Conservation (phyloP, 2,888 invertebrate genomes). For the Syritta pipiens region DNA sequence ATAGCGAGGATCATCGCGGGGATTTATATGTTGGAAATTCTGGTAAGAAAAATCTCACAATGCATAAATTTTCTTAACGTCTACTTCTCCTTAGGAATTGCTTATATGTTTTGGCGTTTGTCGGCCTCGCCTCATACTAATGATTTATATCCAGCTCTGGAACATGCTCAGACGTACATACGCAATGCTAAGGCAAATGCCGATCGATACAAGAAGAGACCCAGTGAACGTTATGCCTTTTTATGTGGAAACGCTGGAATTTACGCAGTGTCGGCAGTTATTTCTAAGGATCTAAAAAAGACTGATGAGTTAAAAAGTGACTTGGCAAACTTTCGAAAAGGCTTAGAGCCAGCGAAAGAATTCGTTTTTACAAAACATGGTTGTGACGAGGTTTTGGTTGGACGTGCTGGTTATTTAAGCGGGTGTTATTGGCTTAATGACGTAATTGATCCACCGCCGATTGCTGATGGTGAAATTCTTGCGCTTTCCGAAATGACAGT, state of each 20-base stretch:
- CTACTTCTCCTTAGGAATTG: slow-evolving; percentile 81
- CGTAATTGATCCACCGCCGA: slow-evolving; percentile 74
- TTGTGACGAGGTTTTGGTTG: slow-evolving; percentile 92
- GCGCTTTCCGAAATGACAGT: slow-evolving; percentile 86
- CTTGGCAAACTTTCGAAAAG: slow-evolving; percentile 76
- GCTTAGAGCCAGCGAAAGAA: slow-evolving; percentile 80
- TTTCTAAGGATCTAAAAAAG: slow-evolving; percentile 80
- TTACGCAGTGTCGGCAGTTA: slow-evolving; percentile 85
- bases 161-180: slow-evolving; percentile 83
- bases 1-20: slow-evolving; percentile 76
- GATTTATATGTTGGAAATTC: slow-evolving; percentile 79
- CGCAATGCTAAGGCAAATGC: slow-evolving; percentile 82
- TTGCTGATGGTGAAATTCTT: slow-evolving; percentile 80
- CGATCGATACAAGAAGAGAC: slow-evolving; percentile 79
- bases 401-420: slow-evolving; percentile 90
- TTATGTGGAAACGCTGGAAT: slow-evolving; percentile 90
- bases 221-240: slow-evolving; percentile 85
- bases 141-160: slow-evolving; percentile 80
- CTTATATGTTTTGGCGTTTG: slow-evolving; percentile 88
- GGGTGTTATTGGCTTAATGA: slow-evolving; percentile 86
- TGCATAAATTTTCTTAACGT: not conserved
- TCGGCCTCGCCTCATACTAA: slow-evolving; percentile 80
- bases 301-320: slow-evolving; percentile 79
- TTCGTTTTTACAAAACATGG: slow-evolving; percentile 83
- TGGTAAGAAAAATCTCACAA: slow-evolving; percentile 62